These are phyloP conservation scores for Brachymystax lenok DNA, from an alignment of 2,797 vertebrate species.

Conservation along the genomic window DNA sequence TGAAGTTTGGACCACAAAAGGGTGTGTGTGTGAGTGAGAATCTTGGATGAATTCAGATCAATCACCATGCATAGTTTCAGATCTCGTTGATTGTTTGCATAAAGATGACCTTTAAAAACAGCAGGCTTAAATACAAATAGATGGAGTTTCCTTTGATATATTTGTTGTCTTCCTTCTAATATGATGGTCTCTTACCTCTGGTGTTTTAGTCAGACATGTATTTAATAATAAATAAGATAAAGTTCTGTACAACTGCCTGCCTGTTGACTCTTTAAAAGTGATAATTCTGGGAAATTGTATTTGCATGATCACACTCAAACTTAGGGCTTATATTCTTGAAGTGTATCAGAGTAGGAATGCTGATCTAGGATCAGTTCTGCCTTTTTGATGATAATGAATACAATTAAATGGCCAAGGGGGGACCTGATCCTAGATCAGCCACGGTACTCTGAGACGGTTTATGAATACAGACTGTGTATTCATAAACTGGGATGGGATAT, in stretches of 20 bases:
- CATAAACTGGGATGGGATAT: too few relatives aligned
- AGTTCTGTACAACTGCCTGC: conserved; percentile 34
- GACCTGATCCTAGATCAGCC: too few relatives aligned
- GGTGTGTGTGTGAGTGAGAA: conserved; percentile 5
- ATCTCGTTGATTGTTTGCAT: conserved; percentile 53
- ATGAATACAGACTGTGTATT: too few relatives aligned
- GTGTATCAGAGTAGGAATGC: too few relatives aligned
- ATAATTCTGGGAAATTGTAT: too few relatives aligned
- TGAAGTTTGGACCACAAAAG: conserved; percentile 19
- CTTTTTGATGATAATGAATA: too few relatives aligned
- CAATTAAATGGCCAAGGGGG: too few relatives aligned
- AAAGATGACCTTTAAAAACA: conserved; percentile 57
- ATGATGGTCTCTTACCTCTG: conserved; percentile 67
- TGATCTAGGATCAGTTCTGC: too few relatives aligned
- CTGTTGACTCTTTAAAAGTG: neutral
- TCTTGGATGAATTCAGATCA: conserved; percentile 18
- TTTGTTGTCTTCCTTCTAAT: conserved; percentile 54
- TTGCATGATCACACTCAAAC: neutral
- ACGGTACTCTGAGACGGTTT: too few relatives aligned
- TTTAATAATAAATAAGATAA: conserved; percentile 69
- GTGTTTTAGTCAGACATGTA: conserved; percentile 82
- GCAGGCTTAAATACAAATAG: neutral
- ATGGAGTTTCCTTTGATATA: conserved; percentile 57
- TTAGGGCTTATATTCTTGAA: neutral
- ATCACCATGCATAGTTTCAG: conserved; percentile 37